phyloP scores from a whole-genome alignment of 2,888 invertebrate species.

The Eupeodes latifasciatus region DNA sequence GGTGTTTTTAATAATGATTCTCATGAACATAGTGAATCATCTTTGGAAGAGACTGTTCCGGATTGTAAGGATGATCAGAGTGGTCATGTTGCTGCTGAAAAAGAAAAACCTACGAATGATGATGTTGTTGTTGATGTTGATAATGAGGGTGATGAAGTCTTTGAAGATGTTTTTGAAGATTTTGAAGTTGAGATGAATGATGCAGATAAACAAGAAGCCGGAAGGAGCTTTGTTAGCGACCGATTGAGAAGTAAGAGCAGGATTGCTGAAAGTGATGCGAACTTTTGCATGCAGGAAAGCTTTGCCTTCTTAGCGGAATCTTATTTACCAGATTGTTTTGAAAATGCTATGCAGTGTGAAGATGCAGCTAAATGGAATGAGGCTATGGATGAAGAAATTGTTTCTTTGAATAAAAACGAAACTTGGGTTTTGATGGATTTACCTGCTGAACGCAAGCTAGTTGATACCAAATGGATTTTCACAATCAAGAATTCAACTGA shows the following conservation, averaged over 20 bases:
- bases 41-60: no score
- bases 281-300: conserved; percentile 41
- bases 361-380: conserved; percentile 25
- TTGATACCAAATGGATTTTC: no score
- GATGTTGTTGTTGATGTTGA: conserved; percentile 1
- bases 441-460: no score
- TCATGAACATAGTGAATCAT: no score
- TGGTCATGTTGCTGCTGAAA: no score
- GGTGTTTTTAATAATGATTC: conserved; percentile 7
- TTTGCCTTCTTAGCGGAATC: conserved; percentile 45
- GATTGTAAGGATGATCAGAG: no score
- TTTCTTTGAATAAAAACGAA: no score
- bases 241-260: conserved; percentile 41
- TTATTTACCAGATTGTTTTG: conserved; percentile 36
- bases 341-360: conserved; percentile 49
- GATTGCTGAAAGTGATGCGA: conserved; percentile 7
- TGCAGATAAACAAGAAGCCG: neutral
- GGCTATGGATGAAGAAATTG: conserved; percentile 48
- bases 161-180: conserved; percentile 39
- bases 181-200: neutral
- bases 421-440: no score
- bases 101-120: no score
- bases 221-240: neutral
- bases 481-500: no score
- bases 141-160: conserved; percentile 2